Conservation (phyloP, 1,140 invertebrate genomes). For the Epicauta chinensis region DNA sequence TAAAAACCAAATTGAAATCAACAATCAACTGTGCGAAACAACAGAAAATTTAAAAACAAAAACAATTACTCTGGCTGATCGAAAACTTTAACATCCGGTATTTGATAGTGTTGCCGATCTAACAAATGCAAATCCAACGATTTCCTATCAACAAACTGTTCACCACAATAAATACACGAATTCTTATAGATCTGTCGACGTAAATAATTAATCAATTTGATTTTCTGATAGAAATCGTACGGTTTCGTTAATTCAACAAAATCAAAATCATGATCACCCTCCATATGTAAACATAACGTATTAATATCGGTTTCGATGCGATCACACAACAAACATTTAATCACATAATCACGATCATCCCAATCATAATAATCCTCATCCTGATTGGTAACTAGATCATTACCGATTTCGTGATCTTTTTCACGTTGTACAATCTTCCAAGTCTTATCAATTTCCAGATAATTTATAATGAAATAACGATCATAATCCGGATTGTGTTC, state of each 20-base stretch:
- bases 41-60: too few species aligned
- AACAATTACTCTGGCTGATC: conserved; percentile 80
- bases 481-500: conserved; percentile 78
- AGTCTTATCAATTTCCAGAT: conserved; percentile 58
- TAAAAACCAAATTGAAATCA: conserved; percentile 31
- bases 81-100: conserved; percentile 61
- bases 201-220: conserved; percentile 88
- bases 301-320: conserved; percentile 52
- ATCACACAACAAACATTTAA: conserved; percentile 70
- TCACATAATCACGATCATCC: conserved; percentile 57
- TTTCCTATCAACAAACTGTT: conserved; percentile 48
- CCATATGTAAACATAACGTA: conserved; percentile 63
- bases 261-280: conserved; percentile 57
- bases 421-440: conserved; percentile 40
- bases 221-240: conserved; percentile 77
- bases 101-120: conserved; percentile 55
- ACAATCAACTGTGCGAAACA: too few species aligned
- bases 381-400: conserved; percentile 45
- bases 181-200: conserved; percentile 65
- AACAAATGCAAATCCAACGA: conserved; percentile 64
- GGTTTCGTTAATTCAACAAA: conserved; percentile 51
- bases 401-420: conserved; percentile 20
- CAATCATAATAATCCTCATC: conserved; percentile 77
- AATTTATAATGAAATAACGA: conserved; percentile 85
- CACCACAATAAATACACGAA: conserved; percentile 67